Conservation (phyloP, 2,888 invertebrate genomes). For the Rotaria sp. region DNA sequence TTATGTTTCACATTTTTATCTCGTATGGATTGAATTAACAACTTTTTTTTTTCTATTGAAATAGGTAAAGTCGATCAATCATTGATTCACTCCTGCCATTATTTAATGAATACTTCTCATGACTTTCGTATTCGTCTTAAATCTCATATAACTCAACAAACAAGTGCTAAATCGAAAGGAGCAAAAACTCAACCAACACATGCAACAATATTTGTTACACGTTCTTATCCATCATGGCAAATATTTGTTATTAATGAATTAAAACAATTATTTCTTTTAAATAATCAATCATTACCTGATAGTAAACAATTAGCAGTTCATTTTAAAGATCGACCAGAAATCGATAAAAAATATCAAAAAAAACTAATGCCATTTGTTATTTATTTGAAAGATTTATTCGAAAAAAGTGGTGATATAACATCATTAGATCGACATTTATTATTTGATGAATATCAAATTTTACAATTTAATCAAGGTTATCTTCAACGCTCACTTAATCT, state of each 20-base stretch:
- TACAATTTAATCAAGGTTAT: slow-evolving; percentile 70
- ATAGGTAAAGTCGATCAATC: slow-evolving; percentile 68
- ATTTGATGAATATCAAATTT: slow-evolving; percentile 76
- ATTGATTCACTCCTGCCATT: slow-evolving; percentile 73
- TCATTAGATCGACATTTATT: slow-evolving; percentile 76
- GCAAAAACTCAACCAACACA: slow-evolving; percentile 62
- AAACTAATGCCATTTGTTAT: slow-evolving; percentile 91
- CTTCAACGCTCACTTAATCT: slow-evolving; percentile 74
- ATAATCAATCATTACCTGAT: slow-evolving; percentile 68
- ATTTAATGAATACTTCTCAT: slow-evolving; percentile 83
- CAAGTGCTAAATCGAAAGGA: slow-evolving; percentile 56
- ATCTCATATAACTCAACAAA: slow-evolving; percentile 58
- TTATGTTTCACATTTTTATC: too few species aligned
- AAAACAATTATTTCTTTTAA: slow-evolving; percentile 60
- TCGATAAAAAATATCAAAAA: slow-evolving; percentile 87
- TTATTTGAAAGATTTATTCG: slow-evolving; percentile 65
- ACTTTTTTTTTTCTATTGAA: slow-evolving; percentile 45
- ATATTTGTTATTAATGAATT: slow-evolving; percentile 76
- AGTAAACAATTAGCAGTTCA: slow-evolving; percentile 78
- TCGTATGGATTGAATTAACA: too few species aligned
- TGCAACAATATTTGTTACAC: slow-evolving; percentile 82
- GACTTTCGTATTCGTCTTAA: slow-evolving; percentile 78
- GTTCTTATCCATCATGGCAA: slow-evolving; percentile 91
- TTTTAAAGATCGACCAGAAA: slow-evolving; percentile 64
- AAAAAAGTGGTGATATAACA: slow-evolving; percentile 64